Conservation (phyloP, 2,797 vertebrate genomes). For the Harpagifer antarcticus region DNA sequence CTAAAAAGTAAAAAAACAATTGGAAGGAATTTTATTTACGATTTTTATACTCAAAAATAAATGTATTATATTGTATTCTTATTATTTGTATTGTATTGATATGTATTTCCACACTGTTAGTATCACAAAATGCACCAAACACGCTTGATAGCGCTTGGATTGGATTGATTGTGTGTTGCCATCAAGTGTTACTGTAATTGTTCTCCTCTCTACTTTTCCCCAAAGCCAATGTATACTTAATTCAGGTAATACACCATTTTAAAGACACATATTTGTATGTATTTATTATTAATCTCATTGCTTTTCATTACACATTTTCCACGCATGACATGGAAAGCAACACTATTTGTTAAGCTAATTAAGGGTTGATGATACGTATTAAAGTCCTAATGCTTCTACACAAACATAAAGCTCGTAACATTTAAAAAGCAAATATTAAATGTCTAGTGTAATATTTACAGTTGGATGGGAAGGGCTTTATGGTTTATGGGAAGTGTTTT, state of each 20-base stretch:
- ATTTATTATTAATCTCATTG: not conserved
- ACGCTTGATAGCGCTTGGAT: conserved; percentile 70
- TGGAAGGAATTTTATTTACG: no score
- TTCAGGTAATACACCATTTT: no score
- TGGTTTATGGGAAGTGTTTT: not conserved
- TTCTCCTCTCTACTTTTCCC: not conserved
- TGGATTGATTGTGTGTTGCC: conserved; percentile 45
- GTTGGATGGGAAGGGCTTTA: not conserved
- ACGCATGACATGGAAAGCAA: no score
- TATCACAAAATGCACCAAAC: not conserved
- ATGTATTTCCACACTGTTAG: not conserved
- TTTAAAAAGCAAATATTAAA: not conserved
- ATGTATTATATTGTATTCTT: no score
- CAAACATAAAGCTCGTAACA: not conserved
- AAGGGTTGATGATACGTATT: not conserved
- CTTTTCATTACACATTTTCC: not conserved
- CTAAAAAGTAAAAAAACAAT: no score
- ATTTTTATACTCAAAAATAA: not conserved
- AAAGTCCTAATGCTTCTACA: not conserved
- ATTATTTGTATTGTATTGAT: no score
- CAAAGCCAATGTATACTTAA: no score
- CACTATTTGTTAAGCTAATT: not conserved
- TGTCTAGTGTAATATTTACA: not conserved
- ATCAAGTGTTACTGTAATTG: not conserved
- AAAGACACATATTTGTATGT: no score